These are phyloP conservation scores for Aricia artaxerxes DNA, from an alignment of 2,888 invertebrate genomes.

Conservation along the genomic window DNA sequence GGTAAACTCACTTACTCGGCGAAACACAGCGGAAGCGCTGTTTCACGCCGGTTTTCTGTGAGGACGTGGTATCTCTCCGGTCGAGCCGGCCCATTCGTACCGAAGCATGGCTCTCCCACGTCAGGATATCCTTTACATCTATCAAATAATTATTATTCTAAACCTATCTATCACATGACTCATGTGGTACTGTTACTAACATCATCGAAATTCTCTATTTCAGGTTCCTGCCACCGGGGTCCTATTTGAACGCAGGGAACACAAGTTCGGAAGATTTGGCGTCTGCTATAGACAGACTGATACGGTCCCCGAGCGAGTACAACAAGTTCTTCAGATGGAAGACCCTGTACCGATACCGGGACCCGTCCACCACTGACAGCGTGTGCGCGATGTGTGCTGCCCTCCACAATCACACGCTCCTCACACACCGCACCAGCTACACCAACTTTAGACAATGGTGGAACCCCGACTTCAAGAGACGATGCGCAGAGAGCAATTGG, in stretches of 20 bases:
- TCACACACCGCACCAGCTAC: conserved; percentile 48
- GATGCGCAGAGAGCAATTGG: conserved; percentile 36
- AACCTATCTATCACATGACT: not conserved
- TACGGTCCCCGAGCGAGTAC: conserved; percentile 51
- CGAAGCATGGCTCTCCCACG: too few relatives aligned
- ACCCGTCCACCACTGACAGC: conserved; percentile 48
- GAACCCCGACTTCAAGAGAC: conserved; percentile 50
- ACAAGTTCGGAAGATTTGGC: conserved; percentile 51
- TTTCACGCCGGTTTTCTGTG: too few relatives aligned
- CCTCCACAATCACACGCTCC: conserved; percentile 49
- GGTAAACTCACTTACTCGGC: too few relatives aligned
- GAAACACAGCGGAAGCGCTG: too few relatives aligned
- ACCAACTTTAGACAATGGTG: conserved; percentile 60
- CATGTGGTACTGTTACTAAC: not conserved
- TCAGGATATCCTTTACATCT: not conserved
- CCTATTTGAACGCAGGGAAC: conserved; percentile 57
- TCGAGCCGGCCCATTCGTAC: too few relatives aligned
- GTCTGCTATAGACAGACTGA: conserved; percentile 50
- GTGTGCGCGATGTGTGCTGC: conserved; percentile 60
- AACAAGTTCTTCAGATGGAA: conserved; percentile 59
- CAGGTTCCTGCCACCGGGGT: conserved; percentile 69
- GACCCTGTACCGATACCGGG: conserved; percentile 50
- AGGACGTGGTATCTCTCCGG: too few relatives aligned
- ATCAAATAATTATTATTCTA: too few relatives aligned
- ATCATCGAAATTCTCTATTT: conserved; percentile 36